These are phyloP conservation scores for Apamea anceps DNA, from an alignment of 2,888 invertebrate species.

Conservation along the genomic window DNA sequence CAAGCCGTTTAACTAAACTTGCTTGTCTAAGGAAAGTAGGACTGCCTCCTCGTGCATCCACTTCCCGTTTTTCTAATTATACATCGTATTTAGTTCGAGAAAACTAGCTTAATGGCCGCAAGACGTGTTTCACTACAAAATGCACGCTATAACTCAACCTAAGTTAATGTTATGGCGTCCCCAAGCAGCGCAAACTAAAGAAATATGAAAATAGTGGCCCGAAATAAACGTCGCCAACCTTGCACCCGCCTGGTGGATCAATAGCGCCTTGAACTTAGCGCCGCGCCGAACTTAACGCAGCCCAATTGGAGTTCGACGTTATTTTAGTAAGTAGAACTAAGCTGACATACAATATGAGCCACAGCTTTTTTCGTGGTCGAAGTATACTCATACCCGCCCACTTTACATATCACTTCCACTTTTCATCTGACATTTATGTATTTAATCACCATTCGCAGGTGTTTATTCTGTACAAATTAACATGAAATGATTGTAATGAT, in stretches of 20 bases:
- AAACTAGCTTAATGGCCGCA: constrained; percentile 43
- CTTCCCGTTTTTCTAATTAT: constrained; percentile 56
- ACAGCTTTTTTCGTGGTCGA: not conserved
- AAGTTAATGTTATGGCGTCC: constrained; percentile 27
- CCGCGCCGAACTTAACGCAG: constrained; percentile 60
- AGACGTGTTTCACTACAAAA: constrained; percentile 32
- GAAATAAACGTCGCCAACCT: constrained; percentile 77
- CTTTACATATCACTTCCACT: not conserved
- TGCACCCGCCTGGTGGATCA: constrained; percentile 81
- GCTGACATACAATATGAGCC: not conserved
- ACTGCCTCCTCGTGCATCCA: constrained; percentile 34
- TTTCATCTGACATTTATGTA: not conserved
- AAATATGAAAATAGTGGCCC: constrained; percentile 73
- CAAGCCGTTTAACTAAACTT: constrained; percentile 27
- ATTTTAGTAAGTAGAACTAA: constrained; percentile 30
- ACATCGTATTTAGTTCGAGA: constrained; percentile 47
- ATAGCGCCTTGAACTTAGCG: constrained; percentile 87
- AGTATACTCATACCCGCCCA: not conserved
- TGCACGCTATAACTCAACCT: constrained; percentile 21
- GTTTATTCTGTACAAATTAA: constrained; percentile 7
- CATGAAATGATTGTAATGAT: constrained; percentile 8
- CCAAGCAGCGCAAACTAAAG: constrained; percentile 33
- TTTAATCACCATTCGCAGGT: not conserved
- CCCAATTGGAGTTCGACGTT: constrained; percentile 17
- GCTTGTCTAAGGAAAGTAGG: constrained; percentile 48